Evolutionary conservation across 2,113 vertebrate species (phyloP).

Genomic region (Athene cunicularia): DNA sequence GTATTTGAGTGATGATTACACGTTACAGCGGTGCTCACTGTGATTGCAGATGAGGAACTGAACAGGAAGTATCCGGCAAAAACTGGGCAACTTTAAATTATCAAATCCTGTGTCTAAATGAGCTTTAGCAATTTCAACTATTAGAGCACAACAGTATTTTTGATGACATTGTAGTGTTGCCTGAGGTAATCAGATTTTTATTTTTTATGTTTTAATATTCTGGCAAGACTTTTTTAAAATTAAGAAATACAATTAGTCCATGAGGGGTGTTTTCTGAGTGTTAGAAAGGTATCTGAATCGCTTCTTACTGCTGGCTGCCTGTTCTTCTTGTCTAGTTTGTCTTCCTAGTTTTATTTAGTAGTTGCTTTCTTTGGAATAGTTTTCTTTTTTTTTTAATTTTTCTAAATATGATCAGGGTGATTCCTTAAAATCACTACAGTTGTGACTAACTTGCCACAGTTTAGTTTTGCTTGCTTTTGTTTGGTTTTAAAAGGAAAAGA

Average conservation of each 20-base stretch:
- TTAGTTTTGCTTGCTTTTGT: background rate
- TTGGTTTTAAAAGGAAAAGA: background rate
- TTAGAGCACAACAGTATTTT: background rate
- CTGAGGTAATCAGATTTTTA: background rate
- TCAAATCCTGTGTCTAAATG: background rate
- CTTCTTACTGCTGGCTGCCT: background rate
- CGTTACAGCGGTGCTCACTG: background rate
- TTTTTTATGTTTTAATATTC: background rate
- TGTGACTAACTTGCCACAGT: background rate
- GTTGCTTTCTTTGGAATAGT: background rate
- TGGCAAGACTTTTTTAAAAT: background rate
- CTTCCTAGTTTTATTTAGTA: background rate
- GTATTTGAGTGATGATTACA: background rate
- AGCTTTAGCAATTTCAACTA: background rate
- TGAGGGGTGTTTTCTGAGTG: background rate
- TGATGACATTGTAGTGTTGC: background rate
- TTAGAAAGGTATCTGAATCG: background rate
- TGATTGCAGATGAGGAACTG: background rate
- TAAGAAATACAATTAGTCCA: background rate
- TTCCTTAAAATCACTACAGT: background rate
- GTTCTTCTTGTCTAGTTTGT: background rate
- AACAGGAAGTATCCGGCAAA: background rate
- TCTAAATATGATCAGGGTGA: background rate
- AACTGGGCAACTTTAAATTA: background rate
- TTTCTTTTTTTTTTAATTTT: background rate